A percentile compares a stretch with the other conserved stretches of the same genome.
Conservation (phyloP, 2,888 invertebrate genomes). For the Amblyjoppa proteus region DNA sequence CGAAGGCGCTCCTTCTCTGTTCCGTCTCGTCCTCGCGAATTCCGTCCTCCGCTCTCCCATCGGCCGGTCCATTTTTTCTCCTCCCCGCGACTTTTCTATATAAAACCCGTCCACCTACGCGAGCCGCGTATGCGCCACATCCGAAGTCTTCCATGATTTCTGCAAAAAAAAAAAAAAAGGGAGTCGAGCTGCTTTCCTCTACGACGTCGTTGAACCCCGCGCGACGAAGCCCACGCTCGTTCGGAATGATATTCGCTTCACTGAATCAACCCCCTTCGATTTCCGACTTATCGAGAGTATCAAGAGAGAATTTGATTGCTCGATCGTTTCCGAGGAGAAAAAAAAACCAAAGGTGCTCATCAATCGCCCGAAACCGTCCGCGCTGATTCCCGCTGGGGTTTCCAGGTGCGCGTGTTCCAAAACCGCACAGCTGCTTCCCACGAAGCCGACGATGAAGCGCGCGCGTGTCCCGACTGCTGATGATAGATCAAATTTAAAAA, state of each 20-base stretch:
- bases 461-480: slow-evolving; percentile 73
- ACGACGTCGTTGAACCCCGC: slow-evolving; percentile 49
- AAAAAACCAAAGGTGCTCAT: slow-evolving; percentile 10
- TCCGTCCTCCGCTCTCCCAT: slow-evolving; percentile 62
- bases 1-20: slow-evolving; percentile 45
- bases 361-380: slow-evolving; percentile 14
- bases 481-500: slow-evolving; percentile 83
- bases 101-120: background rate
- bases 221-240: slow-evolving; percentile 2
- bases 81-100: slow-evolving; percentile 63
- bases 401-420: slow-evolving; percentile 77
- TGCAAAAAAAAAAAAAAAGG: slow-evolving; percentile 73
- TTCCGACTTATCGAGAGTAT: background rate
- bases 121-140: background rate
- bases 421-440: slow-evolving; percentile 77
- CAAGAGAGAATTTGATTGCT: slow-evolving; percentile 45
- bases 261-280: slow-evolving; percentile 10
- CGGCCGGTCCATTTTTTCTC: slow-evolving; percentile 54
- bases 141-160: slow-evolving; percentile 75
- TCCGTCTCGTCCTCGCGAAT: slow-evolving; percentile 59
- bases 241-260: slow-evolving; percentile 42
- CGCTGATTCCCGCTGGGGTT: slow-evolving; percentile 29
- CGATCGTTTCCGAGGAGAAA: slow-evolving; percentile 8
- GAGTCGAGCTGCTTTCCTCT: slow-evolving; percentile 49
- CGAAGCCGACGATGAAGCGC: slow-evolving; percentile 57